Conservation (phyloP, 2,797 vertebrate genomes). For the Spatula clypeata region DNA sequence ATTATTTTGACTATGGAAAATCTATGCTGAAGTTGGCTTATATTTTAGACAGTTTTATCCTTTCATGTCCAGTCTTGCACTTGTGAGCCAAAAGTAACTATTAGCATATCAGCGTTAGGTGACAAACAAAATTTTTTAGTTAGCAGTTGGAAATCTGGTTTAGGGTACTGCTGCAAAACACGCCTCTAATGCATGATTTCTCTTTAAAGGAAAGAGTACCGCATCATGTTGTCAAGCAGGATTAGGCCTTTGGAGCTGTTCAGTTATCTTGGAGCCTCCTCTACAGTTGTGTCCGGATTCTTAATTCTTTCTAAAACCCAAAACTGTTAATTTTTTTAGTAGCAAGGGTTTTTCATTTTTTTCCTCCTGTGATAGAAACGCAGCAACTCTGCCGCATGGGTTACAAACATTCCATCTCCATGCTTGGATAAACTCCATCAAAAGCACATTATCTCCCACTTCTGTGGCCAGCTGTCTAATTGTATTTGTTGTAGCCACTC, state of each 20-base stretch:
- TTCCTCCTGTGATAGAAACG: conserved; percentile 29
- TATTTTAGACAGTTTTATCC: neutral
- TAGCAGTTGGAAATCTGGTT: neutral
- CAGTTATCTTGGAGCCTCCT: neutral
- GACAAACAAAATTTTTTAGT: neutral
- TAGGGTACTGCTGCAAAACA: neutral
- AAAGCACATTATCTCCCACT: conserved; percentile 94
- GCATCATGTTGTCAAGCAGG: fast-evolving
- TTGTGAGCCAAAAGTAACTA: neutral
- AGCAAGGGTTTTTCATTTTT: conserved; percentile 64
- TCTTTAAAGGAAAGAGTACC: neutral
- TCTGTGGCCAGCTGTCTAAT: conserved; percentile 91
- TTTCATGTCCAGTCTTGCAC: neutral
- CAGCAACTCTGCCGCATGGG: conserved; percentile 81
- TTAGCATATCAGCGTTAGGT: fast-evolving
- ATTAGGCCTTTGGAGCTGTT: neutral
- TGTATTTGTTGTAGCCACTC: conserved; percentile 94
- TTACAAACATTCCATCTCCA: conserved; percentile 92
- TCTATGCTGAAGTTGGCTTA: neutral
- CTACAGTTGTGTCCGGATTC: neutral
- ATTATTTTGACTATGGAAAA: neutral
- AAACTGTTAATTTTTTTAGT: conserved; percentile 40
- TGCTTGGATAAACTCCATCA: conserved; percentile 98
- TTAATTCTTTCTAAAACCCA: conserved; percentile 38
- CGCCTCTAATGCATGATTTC: neutral